Evolutionary conservation across 2,888 invertebrate genomes (phyloP).

Genomic region (Limenitis camilla): DNA sequence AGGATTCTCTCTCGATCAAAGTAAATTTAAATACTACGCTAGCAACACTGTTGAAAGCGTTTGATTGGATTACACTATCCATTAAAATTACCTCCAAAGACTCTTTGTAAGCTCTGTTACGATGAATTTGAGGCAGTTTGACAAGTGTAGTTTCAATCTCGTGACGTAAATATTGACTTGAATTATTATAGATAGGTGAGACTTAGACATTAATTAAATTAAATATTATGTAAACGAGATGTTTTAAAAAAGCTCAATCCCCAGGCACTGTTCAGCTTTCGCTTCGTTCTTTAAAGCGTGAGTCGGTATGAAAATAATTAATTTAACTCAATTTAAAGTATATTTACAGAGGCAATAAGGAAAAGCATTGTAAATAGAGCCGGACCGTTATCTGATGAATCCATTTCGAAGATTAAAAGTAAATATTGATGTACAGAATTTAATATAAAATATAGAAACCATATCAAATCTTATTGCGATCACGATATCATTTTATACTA

Average conservation of each 20-base stretch:
- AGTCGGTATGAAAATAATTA: not conserved
- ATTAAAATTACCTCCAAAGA: too few relatives aligned
- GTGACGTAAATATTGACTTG: not conserved
- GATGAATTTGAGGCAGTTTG: too few relatives aligned
- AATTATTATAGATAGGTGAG: too few relatives aligned
- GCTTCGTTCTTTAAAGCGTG: not conserved
- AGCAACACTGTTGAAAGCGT: too few relatives aligned
- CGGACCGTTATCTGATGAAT: constrained; percentile 2
- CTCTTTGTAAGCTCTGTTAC: too few relatives aligned
- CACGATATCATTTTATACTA: too few relatives aligned
- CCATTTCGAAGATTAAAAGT: constrained; percentile 14
- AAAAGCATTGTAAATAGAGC: constrained; percentile 7
- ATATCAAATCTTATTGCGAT: too few relatives aligned
- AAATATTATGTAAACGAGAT: too few relatives aligned
- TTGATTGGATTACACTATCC: too few relatives aligned
- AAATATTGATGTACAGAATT: constrained; percentile 1
- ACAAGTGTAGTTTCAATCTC: not conserved
- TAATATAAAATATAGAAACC: not conserved
- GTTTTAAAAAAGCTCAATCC: not conserved
- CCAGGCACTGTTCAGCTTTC: not conserved
- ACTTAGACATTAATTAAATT: too few relatives aligned
- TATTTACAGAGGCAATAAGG: constrained; percentile 1
- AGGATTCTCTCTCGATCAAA: too few relatives aligned
- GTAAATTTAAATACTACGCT: too few relatives aligned
- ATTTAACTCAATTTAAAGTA: not conserved